A percentile compares a stretch with the other conserved stretches of the same genome.
phyloP scores from a whole-genome alignment of 2,797 vertebrate species.

The Meriones psammophilus region DNA sequence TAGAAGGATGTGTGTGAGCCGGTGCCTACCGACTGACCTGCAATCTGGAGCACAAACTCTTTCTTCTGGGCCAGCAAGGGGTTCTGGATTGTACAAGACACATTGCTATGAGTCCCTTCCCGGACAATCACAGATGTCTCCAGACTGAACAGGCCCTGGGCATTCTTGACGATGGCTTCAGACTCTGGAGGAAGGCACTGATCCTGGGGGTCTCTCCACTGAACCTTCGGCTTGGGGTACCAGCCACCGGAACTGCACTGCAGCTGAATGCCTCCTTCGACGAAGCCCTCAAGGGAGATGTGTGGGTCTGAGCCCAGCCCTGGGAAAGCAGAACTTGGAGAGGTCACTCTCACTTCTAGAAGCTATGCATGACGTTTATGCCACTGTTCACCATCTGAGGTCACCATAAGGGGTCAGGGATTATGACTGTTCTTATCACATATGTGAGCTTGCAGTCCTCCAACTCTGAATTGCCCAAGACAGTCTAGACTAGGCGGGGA shows the following conservation, averaged over 20 bases:
- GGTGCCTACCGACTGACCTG: slow-evolving; percentile 80
- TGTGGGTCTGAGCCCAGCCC: slow-evolving; percentile 79
- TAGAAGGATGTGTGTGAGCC: background rate
- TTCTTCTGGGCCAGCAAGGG: slow-evolving; percentile 75
- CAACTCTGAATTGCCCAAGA: background rate
- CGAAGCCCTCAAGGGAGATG: slow-evolving; percentile 77
- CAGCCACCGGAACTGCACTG: slow-evolving; percentile 79
- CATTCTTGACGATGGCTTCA: slow-evolving; percentile 66
- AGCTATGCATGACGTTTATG: background rate
- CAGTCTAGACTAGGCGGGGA: background rate
- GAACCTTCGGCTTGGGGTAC: slow-evolving; percentile 78
- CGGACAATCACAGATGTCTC: slow-evolving; percentile 72
- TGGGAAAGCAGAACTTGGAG: slow-evolving; percentile 36
- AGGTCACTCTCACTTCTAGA: background rate
- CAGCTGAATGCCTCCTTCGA: slow-evolving; percentile 74
- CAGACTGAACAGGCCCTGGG: slow-evolving; percentile 73
- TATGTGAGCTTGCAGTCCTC: no score
- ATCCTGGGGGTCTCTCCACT: slow-evolving; percentile 76
- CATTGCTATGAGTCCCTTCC: slow-evolving; percentile 21
- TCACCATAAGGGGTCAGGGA: background rate
- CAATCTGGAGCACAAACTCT: slow-evolving; percentile 78
- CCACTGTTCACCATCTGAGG: background rate
- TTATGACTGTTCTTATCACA: background rate
- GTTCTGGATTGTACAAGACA: slow-evolving; percentile 82
- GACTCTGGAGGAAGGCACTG: slow-evolving; percentile 70